A percentile compares a stretch with the other conserved stretches of the same genome.
Evolutionary conservation across 2,113 vertebrate species (phyloP).

Genomic region (Chlamydotis undulata): DNA sequence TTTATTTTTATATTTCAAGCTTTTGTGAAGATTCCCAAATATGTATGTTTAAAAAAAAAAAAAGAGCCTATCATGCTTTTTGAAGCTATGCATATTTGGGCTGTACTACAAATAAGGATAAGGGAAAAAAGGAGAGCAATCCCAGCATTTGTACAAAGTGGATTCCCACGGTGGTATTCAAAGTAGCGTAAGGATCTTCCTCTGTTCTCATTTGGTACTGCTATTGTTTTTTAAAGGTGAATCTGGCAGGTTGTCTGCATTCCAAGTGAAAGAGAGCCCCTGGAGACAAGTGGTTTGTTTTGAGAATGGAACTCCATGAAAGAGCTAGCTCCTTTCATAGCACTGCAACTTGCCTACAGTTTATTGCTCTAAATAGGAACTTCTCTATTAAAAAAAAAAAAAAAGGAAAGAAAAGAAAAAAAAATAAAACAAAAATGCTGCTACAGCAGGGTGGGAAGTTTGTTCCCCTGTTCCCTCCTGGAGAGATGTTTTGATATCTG

Average conservation of each 20-base stretch:
- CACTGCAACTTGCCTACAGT: background rate
- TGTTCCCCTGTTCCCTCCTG: conserved; percentile 63
- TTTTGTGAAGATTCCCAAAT: background rate
- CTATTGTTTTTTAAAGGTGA: conserved; percentile 46
- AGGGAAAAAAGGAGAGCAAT: background rate
- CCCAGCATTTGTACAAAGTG: background rate
- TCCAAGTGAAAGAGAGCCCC: background rate
- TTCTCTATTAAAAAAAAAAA: background rate
- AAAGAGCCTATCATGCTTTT: background rate
- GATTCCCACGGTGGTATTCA: conserved; percentile 36
- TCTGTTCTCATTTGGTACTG: background rate
- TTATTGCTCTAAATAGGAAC: background rate
- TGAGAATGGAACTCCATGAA: background rate
- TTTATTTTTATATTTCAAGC: background rate
- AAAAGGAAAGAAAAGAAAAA: background rate
- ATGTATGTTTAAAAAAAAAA: background rate
- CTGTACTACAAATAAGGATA: background rate
- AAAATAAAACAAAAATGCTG: background rate
- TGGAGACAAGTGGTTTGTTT: conserved; percentile 33
- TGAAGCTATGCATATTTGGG: background rate
- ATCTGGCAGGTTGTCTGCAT: conserved; percentile 44
- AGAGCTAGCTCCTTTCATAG: conserved; percentile 10
- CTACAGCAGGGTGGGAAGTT: conserved; percentile 64
- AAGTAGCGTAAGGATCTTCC: background rate
- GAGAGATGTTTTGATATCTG: conserved; percentile 75